Base-by-base conservation (phyloP, 2,113 vertebrate genomes). In the Solenodon paradoxus region DNA sequence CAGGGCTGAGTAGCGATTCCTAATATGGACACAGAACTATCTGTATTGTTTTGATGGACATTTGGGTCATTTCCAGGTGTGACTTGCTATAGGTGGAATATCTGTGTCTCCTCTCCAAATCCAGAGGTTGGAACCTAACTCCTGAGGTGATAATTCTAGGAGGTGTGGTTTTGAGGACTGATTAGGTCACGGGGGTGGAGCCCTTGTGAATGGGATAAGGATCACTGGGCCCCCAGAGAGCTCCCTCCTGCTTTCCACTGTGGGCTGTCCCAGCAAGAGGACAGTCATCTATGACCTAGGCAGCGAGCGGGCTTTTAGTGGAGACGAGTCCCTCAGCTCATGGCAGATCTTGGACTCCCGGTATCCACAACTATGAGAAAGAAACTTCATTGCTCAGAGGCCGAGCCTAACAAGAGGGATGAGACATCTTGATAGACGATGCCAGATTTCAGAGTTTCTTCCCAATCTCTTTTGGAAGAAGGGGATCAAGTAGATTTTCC, bases 391-490 rank as follows among this genome's bases (percentile, higher is more conserved):
- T n/a, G 86, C 38, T 68, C 55, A 71, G 89, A 42, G n/a, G n/a
- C n/a, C 0, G 1, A 3, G 24, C 68, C 55, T 85, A 84, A 63
- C 7, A 9, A 20, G 71, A 59, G 57, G 10, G 78, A 69, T 6
- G 45, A 38, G 71, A 15, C 10, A 35, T 7, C 69, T 75, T 79
- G 40, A 28, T 0, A 80, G 64, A 55, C 49, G n/a, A 74, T 1
- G 51, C 32, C 5, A 51, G 55, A 61, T 47, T 1, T 88, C 35
- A 64, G 24, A 49, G 13, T 61, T 88, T 88, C 84, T 66, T 63
- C 45, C 72, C 82, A 92, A 92, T 89, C 83, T 92, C 90, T 95
- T 64, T 20, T 5, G 93, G 93, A 94, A 93, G 69, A 66, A 81
- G 4, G 28, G 26, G 64, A 86, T 92, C 69, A 97, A 68, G 59